Evolutionary conservation across 2,113 vertebrate genomes (phyloP).

Genomic region (Baryphthengus martii): DNA sequence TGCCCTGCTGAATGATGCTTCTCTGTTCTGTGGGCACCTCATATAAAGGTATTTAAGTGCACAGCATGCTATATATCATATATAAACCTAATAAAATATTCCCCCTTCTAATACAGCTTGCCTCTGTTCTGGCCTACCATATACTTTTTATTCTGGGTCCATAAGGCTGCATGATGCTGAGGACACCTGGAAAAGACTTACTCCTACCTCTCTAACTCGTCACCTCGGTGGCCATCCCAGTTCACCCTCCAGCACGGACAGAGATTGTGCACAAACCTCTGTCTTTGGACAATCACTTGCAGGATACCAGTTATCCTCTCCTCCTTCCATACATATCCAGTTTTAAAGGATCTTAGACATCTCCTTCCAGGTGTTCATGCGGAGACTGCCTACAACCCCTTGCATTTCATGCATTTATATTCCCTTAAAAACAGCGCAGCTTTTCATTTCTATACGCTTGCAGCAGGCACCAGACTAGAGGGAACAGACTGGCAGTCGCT

Average conservation of each 20-base stretch:
- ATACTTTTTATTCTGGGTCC: not conserved
- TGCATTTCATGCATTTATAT: not conserved
- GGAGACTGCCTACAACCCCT: not conserved
- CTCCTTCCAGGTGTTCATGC: not conserved
- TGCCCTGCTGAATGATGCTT: not conserved
- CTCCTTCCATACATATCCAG: not conserved
- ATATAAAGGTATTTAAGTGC: not conserved
- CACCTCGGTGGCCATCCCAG: not conserved
- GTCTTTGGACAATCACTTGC: not conserved
- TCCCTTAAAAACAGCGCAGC: not conserved
- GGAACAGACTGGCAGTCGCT: not conserved
- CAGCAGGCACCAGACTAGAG: not conserved
- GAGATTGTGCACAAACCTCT: not conserved
- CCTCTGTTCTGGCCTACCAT: not conserved
- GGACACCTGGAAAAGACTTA: not conserved
- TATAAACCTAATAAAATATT: too few species aligned
- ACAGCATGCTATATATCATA: not conserved
- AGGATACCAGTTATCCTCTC: not conserved
- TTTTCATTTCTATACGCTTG: not conserved
- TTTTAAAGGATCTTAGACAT: not conserved
- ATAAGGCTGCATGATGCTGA: not conserved
- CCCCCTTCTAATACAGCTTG: not conserved
- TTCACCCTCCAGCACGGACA: not conserved
- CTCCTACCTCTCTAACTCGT: not conserved
- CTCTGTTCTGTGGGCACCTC: not conserved